phyloP scores from a whole-genome alignment of 2,113 vertebrate genomes.

The Callorhinus ursinus region DNA sequence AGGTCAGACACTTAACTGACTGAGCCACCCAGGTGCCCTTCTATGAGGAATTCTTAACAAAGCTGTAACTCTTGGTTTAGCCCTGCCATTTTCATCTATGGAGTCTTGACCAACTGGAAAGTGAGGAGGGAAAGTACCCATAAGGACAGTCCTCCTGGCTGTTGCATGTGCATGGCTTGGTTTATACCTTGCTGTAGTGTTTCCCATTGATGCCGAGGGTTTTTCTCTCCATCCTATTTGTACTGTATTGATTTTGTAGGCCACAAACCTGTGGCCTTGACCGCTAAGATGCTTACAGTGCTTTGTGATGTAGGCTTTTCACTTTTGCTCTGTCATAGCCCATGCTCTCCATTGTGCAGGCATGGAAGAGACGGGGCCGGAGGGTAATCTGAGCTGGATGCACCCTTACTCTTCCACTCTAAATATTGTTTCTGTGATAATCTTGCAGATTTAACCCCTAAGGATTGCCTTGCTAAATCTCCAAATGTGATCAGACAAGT shows the following conservation, averaged over 20 bases:
- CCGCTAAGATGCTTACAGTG: neutral
- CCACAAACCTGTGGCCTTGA: rapidly evolving
- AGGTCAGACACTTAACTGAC: neutral
- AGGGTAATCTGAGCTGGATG: neutral
- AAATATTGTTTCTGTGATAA: neutral
- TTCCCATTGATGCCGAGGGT: neutral
- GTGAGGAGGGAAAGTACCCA: rapidly evolving
- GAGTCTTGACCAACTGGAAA: neutral
- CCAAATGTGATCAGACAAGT: neutral
- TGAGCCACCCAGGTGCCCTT: neutral
- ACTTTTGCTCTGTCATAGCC: neutral
- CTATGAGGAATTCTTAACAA: neutral
- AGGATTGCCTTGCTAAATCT: neutral
- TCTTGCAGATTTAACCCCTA: neutral
- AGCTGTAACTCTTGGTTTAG: neutral
- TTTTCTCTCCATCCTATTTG: neutral
- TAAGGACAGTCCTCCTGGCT: neutral
- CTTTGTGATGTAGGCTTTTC: neutral
- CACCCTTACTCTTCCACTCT: neutral
- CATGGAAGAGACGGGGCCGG: neutral
- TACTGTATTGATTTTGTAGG: neutral
- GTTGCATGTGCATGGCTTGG: rapidly evolving
- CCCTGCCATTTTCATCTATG: neutral
- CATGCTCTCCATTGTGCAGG: neutral
- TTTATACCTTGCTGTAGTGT: neutral